Evolutionary conservation across 2,113 vertebrate species (phyloP).

Genomic region (Zosterops hypoxanthus): DNA sequence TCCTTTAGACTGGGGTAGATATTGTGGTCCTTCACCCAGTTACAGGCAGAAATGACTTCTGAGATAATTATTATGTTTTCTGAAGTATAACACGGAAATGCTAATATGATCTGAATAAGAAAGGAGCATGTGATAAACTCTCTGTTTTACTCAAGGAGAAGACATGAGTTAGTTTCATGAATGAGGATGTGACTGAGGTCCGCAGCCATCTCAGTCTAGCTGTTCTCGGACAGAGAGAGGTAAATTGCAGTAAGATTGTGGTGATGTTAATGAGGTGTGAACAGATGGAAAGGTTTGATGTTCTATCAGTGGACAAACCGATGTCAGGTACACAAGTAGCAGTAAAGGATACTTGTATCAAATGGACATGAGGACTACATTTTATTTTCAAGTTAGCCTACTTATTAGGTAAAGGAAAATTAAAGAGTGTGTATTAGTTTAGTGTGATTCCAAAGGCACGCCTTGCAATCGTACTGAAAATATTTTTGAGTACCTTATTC

Average conservation of each 20-base stretch:
- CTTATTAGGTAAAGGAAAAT: background rate
- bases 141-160: background rate
- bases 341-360: background rate
- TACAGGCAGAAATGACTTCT: background rate
- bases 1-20: background rate
- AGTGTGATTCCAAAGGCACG: background rate
- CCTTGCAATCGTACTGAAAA: background rate
- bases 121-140: background rate
- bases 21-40: background rate
- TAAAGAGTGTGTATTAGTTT: background rate
- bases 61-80: background rate
- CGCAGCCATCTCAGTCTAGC: background rate
- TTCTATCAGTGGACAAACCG: background rate
- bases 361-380: background rate
- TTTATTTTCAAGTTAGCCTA: background rate
- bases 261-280: background rate
- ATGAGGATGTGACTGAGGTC: background rate
- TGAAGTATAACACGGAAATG: background rate
- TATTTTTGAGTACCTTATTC: background rate
- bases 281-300: background rate
- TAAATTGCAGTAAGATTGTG: background rate
- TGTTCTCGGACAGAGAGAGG: background rate
- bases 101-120: background rate
- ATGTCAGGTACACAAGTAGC: background rate
- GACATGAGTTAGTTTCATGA: rapidly evolving